Evolutionary conservation across 2,888 invertebrate species (phyloP), one percentile per base, ranked within the genome.

Genomic region (Nudaria mundana): DNA sequence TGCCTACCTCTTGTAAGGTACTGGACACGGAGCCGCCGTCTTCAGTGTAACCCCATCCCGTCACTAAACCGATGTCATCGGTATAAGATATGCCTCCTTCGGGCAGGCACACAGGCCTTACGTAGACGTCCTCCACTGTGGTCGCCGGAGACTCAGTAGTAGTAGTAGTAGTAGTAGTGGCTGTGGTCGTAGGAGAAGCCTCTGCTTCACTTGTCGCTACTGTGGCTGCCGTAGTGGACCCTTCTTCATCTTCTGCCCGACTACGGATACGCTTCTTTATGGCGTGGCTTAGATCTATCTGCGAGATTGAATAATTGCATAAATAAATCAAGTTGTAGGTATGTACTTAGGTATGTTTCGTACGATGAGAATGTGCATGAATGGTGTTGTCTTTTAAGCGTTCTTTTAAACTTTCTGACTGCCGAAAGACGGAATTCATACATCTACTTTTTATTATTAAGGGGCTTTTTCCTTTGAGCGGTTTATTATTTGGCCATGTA

Each of bases 91-190:
- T 76, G 45, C 92, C 91, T 38, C 76, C 60, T 0, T 90, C 83
- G 0, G 97, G 94, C 56, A 97, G 79, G 64, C 97, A 97, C 1
- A 94, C 95, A 0, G 97, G 96, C 35, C 93, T 90, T 43, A 95
- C 77, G 3, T 91, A 79, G 1, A 62, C 64, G 7, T 79, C 76
- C 8, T 80, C 60, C 1, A 66, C 69, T 10, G 58, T 71, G n/a
- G 11, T 11, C 1, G 43, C 18, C 5, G 33, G n/a, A 0, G 13
- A n/a, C 1, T 4, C 18, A 7, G 34, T n/a, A 2, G 16, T 20
- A 7, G 15, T 15, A 4, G 18, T 3, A 18, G 5, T 16, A 10
- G 32, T 14, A 7, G 24, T 33, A 3, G 37, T 7, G 1, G 13
- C 15, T 3, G 7, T 24, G 12, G 30, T 11, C 5, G 5, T 8